Evolutionary conservation across 2,797 vertebrate species (phyloP).

Genomic region (Chelidonichthys spinosus): DNA sequence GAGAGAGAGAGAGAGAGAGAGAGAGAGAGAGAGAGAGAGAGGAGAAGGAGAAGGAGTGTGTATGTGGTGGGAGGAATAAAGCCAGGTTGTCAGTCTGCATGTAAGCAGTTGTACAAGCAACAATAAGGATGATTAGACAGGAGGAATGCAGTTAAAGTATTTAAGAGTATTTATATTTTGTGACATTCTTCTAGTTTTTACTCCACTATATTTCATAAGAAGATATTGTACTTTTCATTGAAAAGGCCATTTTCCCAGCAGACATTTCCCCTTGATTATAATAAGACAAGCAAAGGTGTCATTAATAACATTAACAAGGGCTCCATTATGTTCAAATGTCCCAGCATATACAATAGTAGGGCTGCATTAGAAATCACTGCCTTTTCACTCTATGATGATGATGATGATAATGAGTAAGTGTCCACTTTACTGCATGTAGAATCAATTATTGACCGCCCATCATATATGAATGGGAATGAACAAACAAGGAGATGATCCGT

Average conservation of each 20-base stretch:
- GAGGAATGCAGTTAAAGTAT: background rate
- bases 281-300: background rate
- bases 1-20: conserved; percentile 15
- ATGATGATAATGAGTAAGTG: too few relatives aligned
- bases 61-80: background rate
- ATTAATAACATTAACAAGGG: background rate
- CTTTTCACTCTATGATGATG: background rate
- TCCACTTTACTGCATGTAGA: too few relatives aligned
- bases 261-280: background rate
- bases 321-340: background rate
- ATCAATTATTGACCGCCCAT: background rate
- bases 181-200: background rate
- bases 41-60: conserved; percentile 2
- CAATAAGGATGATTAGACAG: background rate
- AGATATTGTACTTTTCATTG: background rate
- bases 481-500: background rate
- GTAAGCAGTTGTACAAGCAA: background rate
- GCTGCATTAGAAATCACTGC: background rate
- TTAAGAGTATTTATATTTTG: background rate
- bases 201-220: background rate
- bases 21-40: conserved; percentile 13
- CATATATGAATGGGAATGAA: background rate
- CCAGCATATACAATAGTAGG: background rate
- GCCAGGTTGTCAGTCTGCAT: background rate
- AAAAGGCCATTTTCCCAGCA: background rate